phyloP scores from a whole-genome alignment of 2,888 invertebrate species.

The Hecatera dysodea region DNA sequence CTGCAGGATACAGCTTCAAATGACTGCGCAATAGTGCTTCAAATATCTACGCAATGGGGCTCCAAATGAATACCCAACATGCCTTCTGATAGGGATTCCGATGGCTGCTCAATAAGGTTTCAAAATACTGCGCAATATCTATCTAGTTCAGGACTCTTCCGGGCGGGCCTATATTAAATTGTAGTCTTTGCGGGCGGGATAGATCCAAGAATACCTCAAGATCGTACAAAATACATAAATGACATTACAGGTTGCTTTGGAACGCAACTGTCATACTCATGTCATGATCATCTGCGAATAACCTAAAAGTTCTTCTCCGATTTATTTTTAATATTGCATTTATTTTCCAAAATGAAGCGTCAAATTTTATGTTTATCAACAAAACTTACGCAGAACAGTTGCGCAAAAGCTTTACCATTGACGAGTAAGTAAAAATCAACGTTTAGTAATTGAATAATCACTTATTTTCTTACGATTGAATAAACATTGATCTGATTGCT shows the following conservation, averaged over 20 bases:
- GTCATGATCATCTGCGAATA: conserved; percentile 59
- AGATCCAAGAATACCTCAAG: not conserved
- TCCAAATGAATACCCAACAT: not conserved
- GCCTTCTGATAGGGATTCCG: too few relatives aligned
- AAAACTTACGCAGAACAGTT: conserved; percentile 71
- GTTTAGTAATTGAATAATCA: not conserved
- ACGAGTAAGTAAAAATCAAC: conserved; percentile 69
- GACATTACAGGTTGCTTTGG: not conserved
- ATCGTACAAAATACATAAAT: not conserved
- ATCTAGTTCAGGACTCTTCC: too few relatives aligned
- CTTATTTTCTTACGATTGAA: not conserved
- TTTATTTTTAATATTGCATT: conserved; percentile 43
- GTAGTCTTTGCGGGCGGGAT: not conserved
- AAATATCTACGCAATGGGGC: not conserved
- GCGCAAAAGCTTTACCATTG: conserved; percentile 64
- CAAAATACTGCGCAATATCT: too few relatives aligned
- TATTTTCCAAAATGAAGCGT: conserved; percentile 77
- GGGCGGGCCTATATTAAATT: too few relatives aligned
- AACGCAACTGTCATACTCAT: conserved; percentile 44
- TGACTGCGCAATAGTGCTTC: too few relatives aligned
- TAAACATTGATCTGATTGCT: conserved; percentile 1
- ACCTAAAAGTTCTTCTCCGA: conserved; percentile 63
- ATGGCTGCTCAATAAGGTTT: too few relatives aligned
- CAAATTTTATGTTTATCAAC: conserved; percentile 74
- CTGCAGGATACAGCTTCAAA: too few relatives aligned